A percentile compares a stretch with the other conserved stretches of the same genome.
These are phyloP conservation scores for Drosophila rhopaloa DNA, from an alignment of 1,140 invertebrate genomes.

Conservation along the genomic window DNA sequence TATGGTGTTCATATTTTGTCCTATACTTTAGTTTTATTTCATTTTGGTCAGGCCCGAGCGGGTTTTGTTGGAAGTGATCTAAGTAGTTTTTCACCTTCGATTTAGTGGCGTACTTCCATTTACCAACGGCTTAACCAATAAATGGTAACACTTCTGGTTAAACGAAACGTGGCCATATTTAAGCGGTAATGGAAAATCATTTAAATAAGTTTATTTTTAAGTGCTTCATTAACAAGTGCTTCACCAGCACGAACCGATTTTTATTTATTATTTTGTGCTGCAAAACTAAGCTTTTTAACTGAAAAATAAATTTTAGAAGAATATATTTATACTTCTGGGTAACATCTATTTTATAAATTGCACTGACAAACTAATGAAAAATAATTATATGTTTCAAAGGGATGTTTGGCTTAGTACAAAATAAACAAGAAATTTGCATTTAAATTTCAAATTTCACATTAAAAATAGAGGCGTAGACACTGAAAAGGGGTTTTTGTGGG, in stretches of 20 bases:
- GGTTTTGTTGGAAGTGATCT: slow-evolving; percentile 28
- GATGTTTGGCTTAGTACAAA: no score
- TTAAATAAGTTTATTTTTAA: slow-evolving; percentile 39
- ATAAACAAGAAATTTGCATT: no score
- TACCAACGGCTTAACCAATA: slow-evolving; percentile 19
- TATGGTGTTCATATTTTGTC: neutral
- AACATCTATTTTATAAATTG: neutral
- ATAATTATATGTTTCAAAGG: no score
- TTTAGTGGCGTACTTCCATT: slow-evolving; percentile 28
- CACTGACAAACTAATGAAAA: no score
- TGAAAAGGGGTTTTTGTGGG: no score
- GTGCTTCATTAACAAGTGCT: neutral
- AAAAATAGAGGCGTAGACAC: no score
- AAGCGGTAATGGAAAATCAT: slow-evolving; percentile 13
- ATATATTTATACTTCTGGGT: neutral
- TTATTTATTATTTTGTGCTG: no score
- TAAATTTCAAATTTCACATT: no score
- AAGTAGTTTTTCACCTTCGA: slow-evolving; percentile 65
- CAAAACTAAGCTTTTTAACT: neutral
- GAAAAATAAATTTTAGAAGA: no score
- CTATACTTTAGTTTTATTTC: neutral
- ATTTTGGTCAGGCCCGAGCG: slow-evolving; percentile 46
- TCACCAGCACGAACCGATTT: neutral
- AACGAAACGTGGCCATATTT: slow-evolving; percentile 3
- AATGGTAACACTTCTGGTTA: slow-evolving; percentile 10